Percentiles rank a stretch among this genome's conserved stretches.
These are phyloP conservation scores for Campoletis sonorensis DNA, from an alignment of 1,140 invertebrate species.

Conservation along the genomic window DNA sequence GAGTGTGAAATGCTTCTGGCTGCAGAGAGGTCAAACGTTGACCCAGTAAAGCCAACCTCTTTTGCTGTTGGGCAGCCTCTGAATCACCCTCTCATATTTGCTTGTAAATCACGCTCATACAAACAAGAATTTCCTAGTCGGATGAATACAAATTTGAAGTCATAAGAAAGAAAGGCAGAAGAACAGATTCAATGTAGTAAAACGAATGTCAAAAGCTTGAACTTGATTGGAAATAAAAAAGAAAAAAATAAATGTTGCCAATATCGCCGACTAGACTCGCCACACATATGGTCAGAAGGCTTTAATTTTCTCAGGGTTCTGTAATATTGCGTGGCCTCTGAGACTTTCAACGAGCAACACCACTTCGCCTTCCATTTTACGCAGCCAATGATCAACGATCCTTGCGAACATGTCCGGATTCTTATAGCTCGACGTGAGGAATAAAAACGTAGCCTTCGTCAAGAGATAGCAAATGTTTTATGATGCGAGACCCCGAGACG, in stretches of 20 bases:
- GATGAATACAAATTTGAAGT: background rate
- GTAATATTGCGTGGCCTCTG: background rate
- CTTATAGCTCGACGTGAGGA: background rate
- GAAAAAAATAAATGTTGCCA: background rate
- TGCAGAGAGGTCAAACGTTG: constrained; percentile 39
- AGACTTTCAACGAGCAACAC: background rate
- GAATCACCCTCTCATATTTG: background rate
- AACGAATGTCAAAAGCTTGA: background rate
- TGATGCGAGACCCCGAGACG: too few species aligned
- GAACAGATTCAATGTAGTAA: background rate
- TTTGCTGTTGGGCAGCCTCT: background rate
- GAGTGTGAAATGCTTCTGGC: background rate
- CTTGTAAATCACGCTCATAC: background rate
- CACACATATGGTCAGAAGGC: background rate
- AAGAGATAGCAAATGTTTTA: too few species aligned
- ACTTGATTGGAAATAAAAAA: background rate
- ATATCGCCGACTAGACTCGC: background rate
- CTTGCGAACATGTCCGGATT: background rate
- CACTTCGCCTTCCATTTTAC: too few species aligned
- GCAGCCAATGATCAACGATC: background rate
- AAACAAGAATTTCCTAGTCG: background rate
- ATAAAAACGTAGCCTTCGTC: too few species aligned
- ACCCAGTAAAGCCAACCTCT: constrained; percentile 41
- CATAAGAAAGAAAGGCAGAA: background rate
- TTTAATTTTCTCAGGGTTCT: background rate